These are phyloP conservation scores for Lerista edwardsae DNA, from an alignment of 2,797 vertebrate genomes.

Conservation along the genomic window DNA sequence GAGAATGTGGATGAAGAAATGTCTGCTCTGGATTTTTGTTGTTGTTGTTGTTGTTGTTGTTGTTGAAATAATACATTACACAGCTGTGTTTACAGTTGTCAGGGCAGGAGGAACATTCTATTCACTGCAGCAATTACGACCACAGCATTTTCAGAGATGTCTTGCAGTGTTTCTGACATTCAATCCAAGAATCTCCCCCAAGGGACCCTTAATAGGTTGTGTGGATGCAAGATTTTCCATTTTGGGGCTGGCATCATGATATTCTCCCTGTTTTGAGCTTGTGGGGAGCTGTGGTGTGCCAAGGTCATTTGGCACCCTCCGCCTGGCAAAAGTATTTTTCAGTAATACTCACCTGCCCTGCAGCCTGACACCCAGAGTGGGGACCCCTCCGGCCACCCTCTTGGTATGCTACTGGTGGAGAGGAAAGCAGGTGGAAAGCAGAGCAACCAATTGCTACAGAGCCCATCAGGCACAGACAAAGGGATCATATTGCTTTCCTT, in stretches of 20 bases:
- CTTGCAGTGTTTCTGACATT: constrained; percentile 56
- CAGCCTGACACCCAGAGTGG: no score
- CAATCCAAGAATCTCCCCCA: constrained; percentile 62
- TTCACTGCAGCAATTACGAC: constrained; percentile 59
- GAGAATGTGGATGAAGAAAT: constrained; percentile 2
- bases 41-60: no score
- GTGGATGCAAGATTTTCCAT: constrained; percentile 30
- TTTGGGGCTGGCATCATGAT: not conserved
- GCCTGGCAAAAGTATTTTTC: no score
- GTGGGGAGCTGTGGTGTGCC: no score
- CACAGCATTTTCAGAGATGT: constrained; percentile 64
- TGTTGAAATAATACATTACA: constrained; percentile 63
- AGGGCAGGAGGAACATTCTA: constrained; percentile 55
- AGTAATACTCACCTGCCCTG: no score
- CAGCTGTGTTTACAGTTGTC: constrained; percentile 58
- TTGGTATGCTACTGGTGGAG: no score
- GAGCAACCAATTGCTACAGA: not conserved
- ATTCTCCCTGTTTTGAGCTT: not conserved
- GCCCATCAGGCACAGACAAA: not conserved
- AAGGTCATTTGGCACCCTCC: no score
- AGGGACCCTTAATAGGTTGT: constrained; percentile 56
- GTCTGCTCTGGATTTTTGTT: no score
- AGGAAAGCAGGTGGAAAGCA: constrained; percentile 35
- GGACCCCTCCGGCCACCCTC: no score
- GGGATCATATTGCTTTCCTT: not conserved